A percentile compares a stretch with the other conserved stretches of the same genome.
These are phyloP conservation scores for Pterophyllum scalare DNA, from an alignment of 2,113 vertebrate genomes.

Conservation along the genomic window DNA sequence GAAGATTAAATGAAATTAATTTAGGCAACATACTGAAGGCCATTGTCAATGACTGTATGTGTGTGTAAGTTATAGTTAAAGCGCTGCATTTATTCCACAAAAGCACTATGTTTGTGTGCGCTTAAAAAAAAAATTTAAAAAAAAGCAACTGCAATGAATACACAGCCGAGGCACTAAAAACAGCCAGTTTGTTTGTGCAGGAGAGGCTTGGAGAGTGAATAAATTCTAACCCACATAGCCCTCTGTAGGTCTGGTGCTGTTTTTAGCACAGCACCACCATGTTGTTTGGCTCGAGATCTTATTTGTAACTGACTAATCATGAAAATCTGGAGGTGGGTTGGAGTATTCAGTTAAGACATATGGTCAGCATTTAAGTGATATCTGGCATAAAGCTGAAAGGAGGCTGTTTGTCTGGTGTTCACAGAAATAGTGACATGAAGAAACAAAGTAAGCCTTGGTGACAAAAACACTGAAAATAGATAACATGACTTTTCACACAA, in stretches of 20 bases:
- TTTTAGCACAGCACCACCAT: conserved; percentile 45
- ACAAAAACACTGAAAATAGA: conserved; percentile 12
- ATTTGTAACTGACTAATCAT: conserved; percentile 1
- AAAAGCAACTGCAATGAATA: neutral
- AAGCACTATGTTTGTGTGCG: neutral
- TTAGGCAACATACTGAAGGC: neutral
- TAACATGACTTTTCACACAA: neutral
- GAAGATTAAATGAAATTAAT: too few relatives aligned
- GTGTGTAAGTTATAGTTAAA: neutral
- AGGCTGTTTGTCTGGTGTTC: conserved; percentile 5
- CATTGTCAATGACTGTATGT: neutral
- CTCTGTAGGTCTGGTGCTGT: conserved; percentile 1
- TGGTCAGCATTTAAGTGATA: neutral
- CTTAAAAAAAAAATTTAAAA: neutral
- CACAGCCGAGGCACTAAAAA: neutral
- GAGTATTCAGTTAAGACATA: neutral
- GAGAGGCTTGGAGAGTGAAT: neutral
- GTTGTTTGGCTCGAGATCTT: conserved; percentile 15
- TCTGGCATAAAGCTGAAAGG: neutral
- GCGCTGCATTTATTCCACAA: neutral
- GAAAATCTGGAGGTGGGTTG: conserved; percentile 3
- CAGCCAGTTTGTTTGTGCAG: neutral
- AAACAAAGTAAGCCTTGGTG: neutral
- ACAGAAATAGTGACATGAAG: conserved; percentile 3
- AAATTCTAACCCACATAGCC: conserved; percentile 25